These are phyloP conservation scores for Tamias sibiricus DNA, from an alignment of 2,113 vertebrate species.

Conservation along the genomic window DNA sequence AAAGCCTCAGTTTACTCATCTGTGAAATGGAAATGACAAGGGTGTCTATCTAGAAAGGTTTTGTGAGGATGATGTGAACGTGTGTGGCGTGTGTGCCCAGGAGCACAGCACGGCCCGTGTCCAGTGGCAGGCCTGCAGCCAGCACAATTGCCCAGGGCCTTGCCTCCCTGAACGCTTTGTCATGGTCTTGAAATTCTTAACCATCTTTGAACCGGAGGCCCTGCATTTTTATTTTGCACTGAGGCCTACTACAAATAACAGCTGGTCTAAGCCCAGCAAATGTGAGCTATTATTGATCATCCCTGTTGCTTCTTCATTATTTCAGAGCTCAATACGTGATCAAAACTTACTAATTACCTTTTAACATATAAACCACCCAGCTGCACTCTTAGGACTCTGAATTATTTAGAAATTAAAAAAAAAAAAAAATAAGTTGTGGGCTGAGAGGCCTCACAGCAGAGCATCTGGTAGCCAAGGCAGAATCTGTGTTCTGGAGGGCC, in stretches of 20 bases:
- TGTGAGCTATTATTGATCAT: not conserved
- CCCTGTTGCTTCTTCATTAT: not conserved
- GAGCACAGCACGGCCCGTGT: fast-evolving
- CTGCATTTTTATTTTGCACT: not conserved
- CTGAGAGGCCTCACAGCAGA: not conserved
- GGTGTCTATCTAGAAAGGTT: not conserved
- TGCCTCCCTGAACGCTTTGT: fast-evolving
- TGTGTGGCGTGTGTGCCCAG: not conserved
- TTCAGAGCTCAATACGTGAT: not conserved
- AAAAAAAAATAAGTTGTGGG: not conserved
- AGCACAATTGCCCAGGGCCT: fast-evolving
- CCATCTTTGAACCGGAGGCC: not conserved
- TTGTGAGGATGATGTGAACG: not conserved
- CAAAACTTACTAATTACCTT: not conserved
- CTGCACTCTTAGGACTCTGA: not conserved
- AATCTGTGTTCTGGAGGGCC: too few relatives aligned
- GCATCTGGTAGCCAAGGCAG: too few relatives aligned
- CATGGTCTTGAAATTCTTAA: not conserved
- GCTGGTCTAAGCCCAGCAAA: not conserved
- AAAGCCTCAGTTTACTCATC: not conserved
- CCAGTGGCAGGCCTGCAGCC: fast-evolving
- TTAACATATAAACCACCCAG: not conserved
- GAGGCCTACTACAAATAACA: not conserved
- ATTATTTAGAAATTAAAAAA: not conserved
- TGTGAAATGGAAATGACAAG: not conserved